These are phyloP conservation scores for Mus caroli DNA, from an alignment of 2,797 vertebrate genomes.

Conservation along the genomic window DNA sequence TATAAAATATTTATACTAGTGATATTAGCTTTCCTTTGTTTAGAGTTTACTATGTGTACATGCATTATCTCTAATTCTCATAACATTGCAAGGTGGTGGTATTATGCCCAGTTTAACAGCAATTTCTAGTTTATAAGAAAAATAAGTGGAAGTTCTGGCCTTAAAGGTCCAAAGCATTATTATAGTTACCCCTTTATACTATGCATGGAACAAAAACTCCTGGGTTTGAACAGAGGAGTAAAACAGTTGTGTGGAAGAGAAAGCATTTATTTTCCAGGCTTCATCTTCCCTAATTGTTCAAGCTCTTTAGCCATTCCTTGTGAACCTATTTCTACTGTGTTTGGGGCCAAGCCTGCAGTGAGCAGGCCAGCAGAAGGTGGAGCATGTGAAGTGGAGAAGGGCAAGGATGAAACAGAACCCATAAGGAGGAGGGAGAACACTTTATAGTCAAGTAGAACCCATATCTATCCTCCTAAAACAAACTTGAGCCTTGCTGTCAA, in stretches of 20 bases:
- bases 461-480: neutral
- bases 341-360: neutral
- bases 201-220: neutral
- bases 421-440: neutral
- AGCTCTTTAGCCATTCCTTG: neutral
- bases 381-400: neutral
- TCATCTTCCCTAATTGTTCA: neutral
- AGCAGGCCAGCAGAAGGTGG: neutral
- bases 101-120: constrained; percentile 28
- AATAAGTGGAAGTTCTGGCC: neutral
- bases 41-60: neutral
- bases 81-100: constrained; percentile 12
- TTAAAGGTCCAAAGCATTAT: neutral
- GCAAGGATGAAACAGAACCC: neutral
- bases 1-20: constrained; percentile 64
- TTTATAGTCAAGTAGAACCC: neutral
- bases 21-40: constrained; percentile 57
- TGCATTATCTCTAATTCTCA: constrained; percentile 50
- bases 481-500: neutral
- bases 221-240: constrained; percentile 44
- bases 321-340: neutral
- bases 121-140: neutral
- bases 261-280: neutral
- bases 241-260: neutral
- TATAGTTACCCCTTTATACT: neutral